These are phyloP conservation scores for Pseudorasbora parva DNA, from an alignment of 2,113 vertebrate genomes.

Conservation along the genomic window DNA sequence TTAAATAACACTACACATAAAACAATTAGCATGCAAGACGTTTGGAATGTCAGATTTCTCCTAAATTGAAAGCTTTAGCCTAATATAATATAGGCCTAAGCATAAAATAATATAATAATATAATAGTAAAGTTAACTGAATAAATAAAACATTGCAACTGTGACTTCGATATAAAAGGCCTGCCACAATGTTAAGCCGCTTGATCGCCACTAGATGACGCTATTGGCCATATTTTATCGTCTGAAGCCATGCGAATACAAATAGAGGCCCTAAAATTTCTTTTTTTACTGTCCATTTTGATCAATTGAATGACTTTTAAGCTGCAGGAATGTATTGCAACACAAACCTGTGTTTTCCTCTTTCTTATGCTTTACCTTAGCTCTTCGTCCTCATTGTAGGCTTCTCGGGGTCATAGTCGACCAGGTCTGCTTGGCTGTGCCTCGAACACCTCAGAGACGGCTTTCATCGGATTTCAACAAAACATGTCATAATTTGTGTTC, in stretches of 20 bases:
- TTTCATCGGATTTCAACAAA: too few species aligned
- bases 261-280: too few species aligned
- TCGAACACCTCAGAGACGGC: too few species aligned
- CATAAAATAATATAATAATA: not conserved
- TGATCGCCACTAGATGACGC: not conserved
- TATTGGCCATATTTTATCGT: not conserved
- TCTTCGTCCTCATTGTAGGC: not conserved
- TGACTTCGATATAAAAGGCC: too few species aligned
- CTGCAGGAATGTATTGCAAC: not conserved
- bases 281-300: not conserved
- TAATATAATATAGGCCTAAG: not conserved
- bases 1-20: not conserved
- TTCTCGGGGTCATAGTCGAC: too few species aligned
- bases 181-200: not conserved
- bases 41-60: not conserved
- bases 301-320: not conserved
- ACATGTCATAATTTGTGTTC: too few species aligned
- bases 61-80: not conserved
- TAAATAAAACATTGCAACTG: too few species aligned
- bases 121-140: too few species aligned
- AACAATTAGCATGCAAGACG: not conserved
- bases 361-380: not conserved
- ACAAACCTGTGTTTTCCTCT: slow-evolving; percentile 51
- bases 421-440: too few species aligned
- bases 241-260: too few species aligned